Conservation (phyloP, 2,113 vertebrate genomes). For the Epinephelus lanceolatus region DNA sequence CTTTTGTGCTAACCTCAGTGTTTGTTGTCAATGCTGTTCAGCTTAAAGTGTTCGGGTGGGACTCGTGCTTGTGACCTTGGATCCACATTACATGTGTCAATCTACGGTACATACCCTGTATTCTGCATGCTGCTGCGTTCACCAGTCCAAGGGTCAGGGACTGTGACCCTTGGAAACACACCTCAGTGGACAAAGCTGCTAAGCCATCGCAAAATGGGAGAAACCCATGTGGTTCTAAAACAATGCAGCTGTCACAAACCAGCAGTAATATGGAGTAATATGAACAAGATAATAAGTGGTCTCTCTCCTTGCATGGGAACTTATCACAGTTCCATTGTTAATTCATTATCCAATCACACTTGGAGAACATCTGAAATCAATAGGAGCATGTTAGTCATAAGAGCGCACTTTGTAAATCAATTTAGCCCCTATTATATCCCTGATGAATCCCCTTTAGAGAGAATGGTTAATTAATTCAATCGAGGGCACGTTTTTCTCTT, state of each 20-base stretch:
- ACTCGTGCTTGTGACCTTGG: no score
- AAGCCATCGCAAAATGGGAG: not conserved
- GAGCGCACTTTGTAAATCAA: constrained; percentile 78
- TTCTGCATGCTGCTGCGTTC: no score
- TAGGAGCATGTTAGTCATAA: constrained; percentile 73
- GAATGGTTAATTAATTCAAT: constrained; percentile 75
- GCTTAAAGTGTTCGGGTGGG: no score
- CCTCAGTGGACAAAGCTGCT: constrained; percentile 2
- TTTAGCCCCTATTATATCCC: constrained; percentile 74
- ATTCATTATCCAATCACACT: constrained; percentile 65
- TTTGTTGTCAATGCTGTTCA: no score
- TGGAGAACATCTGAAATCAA: constrained; percentile 72
- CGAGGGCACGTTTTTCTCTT: constrained; percentile 42
- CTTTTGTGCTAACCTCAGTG: no score
- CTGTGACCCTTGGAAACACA: not conserved
- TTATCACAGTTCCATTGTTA: constrained; percentile 36
- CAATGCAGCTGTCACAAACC: constrained; percentile 6
- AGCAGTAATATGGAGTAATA: not conserved
- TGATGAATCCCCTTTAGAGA: constrained; percentile 74
- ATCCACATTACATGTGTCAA: no score
- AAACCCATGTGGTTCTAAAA: not conserved
- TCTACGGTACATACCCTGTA: no score
- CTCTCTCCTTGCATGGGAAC: constrained; percentile 14
- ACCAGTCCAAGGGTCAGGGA: no score
- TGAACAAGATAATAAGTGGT: not conserved